Percentiles rank a stretch among this genome's conserved stretches.
Conservation (phyloP, 2,113 vertebrate species). For the Desmodus rotundus region DNA sequence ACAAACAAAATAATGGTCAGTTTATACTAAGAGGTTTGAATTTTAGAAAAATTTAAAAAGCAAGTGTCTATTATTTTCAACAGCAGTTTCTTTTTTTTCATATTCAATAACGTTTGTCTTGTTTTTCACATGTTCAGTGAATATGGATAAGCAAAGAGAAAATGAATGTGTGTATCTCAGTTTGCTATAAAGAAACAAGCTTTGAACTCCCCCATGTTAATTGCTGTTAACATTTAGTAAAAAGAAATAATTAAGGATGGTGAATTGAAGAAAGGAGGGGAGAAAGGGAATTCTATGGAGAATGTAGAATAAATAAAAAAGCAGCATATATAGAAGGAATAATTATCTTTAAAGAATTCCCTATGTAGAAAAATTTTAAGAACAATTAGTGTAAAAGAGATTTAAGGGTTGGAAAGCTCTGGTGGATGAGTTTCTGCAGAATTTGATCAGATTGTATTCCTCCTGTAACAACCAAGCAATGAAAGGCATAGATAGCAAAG, state of each 20-base stretch:
- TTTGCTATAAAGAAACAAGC: not conserved
- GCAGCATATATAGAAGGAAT: not conserved
- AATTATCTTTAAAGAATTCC: not conserved
- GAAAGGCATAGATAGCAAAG: not conserved
- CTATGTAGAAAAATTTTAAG: constrained; percentile 4
- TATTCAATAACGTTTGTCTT: constrained; percentile 14
- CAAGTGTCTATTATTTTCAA: constrained; percentile 23
- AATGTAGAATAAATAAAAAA: not conserved
- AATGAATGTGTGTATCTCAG: not conserved
- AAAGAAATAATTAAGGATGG: not conserved
- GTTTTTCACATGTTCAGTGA: constrained; percentile 1
- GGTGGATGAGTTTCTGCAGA: not conserved
- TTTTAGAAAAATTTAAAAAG: not conserved
- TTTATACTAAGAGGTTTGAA: not conserved
- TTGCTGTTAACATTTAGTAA: not conserved
- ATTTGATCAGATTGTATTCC: not conserved
- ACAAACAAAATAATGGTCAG: not conserved
- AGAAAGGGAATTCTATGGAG: not conserved
- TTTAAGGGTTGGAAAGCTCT: not conserved
- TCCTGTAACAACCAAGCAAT: not conserved
- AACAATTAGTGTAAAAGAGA: not conserved
- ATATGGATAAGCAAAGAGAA: not conserved
- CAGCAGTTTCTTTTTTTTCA: constrained; percentile 16
- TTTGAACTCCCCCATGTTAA: not conserved
- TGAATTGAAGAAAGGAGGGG: not conserved